These are phyloP conservation scores for Paramisgurnus dabryanus DNA, from an alignment of 2,113 vertebrate genomes.

Conservation along the genomic window DNA sequence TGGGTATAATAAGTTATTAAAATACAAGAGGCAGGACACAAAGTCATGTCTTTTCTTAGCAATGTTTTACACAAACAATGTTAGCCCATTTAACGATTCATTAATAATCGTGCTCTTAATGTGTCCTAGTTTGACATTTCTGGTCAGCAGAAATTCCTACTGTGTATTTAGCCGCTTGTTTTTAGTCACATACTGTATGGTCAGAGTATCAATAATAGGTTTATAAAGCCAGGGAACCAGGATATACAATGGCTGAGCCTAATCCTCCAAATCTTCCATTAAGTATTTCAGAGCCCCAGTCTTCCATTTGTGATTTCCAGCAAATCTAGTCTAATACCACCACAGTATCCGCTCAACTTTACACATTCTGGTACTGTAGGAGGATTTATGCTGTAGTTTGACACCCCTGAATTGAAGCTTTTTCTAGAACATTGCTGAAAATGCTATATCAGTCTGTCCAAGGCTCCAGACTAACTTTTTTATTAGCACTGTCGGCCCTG, in stretches of 20 bases:
- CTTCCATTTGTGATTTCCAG: slow-evolving; percentile 9
- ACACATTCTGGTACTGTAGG: background rate
- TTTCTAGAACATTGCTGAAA: background rate
- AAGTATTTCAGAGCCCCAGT: slow-evolving; percentile 35
- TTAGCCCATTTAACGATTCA: background rate
- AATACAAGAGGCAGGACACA: too few species aligned
- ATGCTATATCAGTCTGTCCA: background rate
- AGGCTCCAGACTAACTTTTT: too few species aligned
- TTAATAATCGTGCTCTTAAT: background rate
- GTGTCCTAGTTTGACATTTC: background rate
- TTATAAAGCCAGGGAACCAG: slow-evolving; percentile 24
- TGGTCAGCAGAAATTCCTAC: background rate
- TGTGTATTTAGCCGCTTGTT: background rate
- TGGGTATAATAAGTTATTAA: too few species aligned
- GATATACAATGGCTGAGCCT: slow-evolving; percentile 35
- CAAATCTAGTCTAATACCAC: slow-evolving; percentile 28
- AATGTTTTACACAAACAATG: too few species aligned
- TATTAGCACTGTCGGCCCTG: too few species aligned
- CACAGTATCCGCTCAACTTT: slow-evolving; percentile 22
- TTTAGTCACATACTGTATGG: background rate
- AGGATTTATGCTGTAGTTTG: background rate
- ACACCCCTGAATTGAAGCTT: background rate
- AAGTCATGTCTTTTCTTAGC: too few species aligned
- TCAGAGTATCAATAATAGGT: slow-evolving; percentile 11
- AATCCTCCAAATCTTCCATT: slow-evolving; percentile 51